Conservation (phyloP, 2,113 vertebrate species). For the Xiphias gladius region DNA sequence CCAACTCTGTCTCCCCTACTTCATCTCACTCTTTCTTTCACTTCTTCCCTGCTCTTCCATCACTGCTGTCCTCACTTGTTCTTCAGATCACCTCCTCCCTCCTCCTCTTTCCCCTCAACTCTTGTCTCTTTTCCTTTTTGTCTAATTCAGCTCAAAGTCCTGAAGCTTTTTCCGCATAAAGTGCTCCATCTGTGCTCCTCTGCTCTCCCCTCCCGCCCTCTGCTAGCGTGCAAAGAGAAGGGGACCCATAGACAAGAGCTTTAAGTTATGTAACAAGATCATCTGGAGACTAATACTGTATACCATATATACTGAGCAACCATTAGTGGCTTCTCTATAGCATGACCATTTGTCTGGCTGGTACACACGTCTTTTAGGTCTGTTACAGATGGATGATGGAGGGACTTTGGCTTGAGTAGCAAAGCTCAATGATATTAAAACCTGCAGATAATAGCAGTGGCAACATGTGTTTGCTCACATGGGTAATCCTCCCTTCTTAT, state of each 20-base stretch:
- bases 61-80: constrained; percentile 40
- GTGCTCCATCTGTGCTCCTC: constrained; percentile 53
- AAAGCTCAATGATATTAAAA: constrained; percentile 47
- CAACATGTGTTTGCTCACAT: constrained; percentile 37
- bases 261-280: constrained; percentile 75
- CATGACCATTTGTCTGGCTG: constrained; percentile 64
- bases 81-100: constrained; percentile 4
- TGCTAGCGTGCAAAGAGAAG: constrained; percentile 43
- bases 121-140: constrained; percentile 64
- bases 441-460: constrained; percentile 42
- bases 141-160: constrained; percentile 46
- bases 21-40: constrained; percentile 6
- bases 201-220: neutral
- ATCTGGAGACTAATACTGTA: constrained; percentile 66
- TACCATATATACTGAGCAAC: constrained; percentile 51
- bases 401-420: constrained; percentile 28
- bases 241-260: constrained; percentile 37
- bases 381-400: constrained; percentile 55
- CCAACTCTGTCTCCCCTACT: neutral
- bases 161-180: constrained; percentile 51
- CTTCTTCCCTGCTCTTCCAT: constrained; percentile 9
- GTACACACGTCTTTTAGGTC: constrained; percentile 24
- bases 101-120: constrained; percentile 12
- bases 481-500: constrained; percentile 45
- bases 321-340: constrained; percentile 62